Conservation (phyloP, 2,113 vertebrate species). For the Ceratotherium simum region DNA sequence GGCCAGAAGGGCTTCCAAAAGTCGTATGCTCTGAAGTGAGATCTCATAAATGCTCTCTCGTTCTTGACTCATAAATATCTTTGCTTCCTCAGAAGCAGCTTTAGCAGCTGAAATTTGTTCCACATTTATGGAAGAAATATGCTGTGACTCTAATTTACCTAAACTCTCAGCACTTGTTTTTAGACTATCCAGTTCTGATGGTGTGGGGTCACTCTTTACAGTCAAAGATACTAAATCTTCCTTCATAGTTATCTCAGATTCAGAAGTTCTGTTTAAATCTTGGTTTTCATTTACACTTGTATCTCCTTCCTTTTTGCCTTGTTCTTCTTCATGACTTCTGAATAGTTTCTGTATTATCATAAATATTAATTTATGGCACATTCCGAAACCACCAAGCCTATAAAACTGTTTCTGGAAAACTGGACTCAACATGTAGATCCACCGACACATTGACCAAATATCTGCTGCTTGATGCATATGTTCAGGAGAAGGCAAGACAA, state of each 20-base stretch:
- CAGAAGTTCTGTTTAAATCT: slow-evolving; percentile 44
- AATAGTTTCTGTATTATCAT: slow-evolving; percentile 93
- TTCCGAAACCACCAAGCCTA: slow-evolving; percentile 94
- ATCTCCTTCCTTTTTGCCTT: slow-evolving; percentile 61
- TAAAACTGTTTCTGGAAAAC: slow-evolving; percentile 96
- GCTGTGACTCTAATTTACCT: slow-evolving; percentile 57
- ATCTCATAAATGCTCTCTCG: too few species aligned
- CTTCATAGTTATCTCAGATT: slow-evolving; percentile 25
- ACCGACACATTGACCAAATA: slow-evolving; percentile 93
- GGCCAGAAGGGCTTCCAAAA: slow-evolving; percentile 95
- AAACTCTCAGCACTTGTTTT: neutral
- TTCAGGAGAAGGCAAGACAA: slow-evolving; percentile 92
- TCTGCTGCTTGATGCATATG: slow-evolving; percentile 93
- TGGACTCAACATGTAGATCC: slow-evolving; percentile 92
- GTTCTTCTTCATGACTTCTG: slow-evolving; percentile 83
- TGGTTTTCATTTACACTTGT: slow-evolving; percentile 67
- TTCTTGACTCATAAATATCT: slow-evolving; percentile 83
- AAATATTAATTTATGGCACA: slow-evolving; percentile 92
- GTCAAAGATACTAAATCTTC: slow-evolving; percentile 62
- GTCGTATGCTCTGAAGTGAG: slow-evolving; percentile 92
- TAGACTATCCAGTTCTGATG: neutral
- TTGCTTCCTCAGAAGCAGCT: slow-evolving; percentile 71
- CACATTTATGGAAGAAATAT: slow-evolving; percentile 18
- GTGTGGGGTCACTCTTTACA: neutral
- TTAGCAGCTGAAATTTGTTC: neutral